phyloP scores from a whole-genome alignment of 37 sponge, comb jelly and placozoan species.

The Chondrilla cf. caribensis region DNA sequence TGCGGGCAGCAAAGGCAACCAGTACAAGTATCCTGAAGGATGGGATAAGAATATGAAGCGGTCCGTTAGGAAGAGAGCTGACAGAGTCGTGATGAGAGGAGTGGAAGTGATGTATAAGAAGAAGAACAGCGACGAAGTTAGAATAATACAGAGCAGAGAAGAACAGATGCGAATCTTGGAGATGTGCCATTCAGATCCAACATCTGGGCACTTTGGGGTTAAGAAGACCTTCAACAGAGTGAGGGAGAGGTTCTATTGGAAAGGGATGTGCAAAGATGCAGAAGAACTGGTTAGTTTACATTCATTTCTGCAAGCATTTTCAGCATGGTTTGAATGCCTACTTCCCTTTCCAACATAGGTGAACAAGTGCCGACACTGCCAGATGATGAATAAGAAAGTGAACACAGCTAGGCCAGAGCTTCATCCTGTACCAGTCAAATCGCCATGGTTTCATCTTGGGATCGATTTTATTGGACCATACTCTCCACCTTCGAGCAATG shows the following conservation, averaged over 20 bases:
- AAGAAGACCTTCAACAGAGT: conserved; percentile 18
- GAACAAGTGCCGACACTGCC: background rate
- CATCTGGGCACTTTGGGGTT: conserved; percentile 52
- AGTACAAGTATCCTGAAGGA: too few relatives aligned
- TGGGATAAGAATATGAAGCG: too few relatives aligned
- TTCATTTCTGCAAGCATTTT: background rate
- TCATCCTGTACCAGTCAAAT: conserved; percentile 39
- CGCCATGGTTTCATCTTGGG: conserved; percentile 37
- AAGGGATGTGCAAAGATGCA: conserved; percentile 2
- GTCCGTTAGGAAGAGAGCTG: conserved; percentile 12
- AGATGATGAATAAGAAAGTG: conserved; percentile 4
- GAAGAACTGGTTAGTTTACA: background rate
- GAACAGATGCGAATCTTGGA: conserved; percentile 31
- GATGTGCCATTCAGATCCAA: conserved; percentile 31
- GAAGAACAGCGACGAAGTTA: conserved; percentile 27
- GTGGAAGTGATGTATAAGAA: conserved; percentile 20
- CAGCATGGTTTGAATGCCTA: background rate
- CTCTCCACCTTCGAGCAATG: conserved; percentile 20
- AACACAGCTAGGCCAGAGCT: conserved; percentile 28
- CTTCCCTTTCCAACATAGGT: background rate
- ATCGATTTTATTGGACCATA: conserved; percentile 46
- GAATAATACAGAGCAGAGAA: background rate
- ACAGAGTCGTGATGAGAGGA: conserved; percentile 8
- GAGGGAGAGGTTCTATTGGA: background rate
- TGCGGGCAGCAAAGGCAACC: too few relatives aligned